These are phyloP conservation scores for Yponomeuta plumbellus DNA, from an alignment of 2,888 invertebrate species.

Conservation along the genomic window DNA sequence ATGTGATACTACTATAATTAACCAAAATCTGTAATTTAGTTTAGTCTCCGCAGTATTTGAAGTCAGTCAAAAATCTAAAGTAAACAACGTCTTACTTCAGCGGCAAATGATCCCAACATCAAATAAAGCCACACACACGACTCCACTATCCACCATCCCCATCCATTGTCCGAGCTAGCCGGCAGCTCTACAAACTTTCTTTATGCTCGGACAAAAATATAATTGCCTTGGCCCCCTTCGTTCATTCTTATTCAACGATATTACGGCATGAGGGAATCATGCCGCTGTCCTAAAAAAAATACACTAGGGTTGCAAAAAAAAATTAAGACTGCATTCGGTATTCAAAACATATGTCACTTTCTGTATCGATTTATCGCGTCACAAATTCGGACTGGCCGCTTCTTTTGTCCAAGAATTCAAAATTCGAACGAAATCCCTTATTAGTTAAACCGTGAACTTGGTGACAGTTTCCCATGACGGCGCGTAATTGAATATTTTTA, in stretches of 20 bases:
- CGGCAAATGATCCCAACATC: slow-evolving; percentile 50
- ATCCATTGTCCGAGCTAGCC: slow-evolving; percentile 49
- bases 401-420: slow-evolving; percentile 27
- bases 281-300: slow-evolving; percentile 34
- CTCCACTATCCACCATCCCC: slow-evolving; percentile 45
- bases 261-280: slow-evolving; percentile 23
- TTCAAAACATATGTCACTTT: slow-evolving; percentile 74
- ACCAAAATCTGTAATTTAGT: too few relatives aligned
- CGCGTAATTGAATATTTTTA: slow-evolving; percentile 46
- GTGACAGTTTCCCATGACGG: slow-evolving; percentile 72
- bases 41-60: background rate
- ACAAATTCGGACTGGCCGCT: slow-evolving; percentile 48
- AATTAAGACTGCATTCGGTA: slow-evolving; percentile 59
- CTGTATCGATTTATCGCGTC: slow-evolving; percentile 62
- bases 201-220: slow-evolving; percentile 54
- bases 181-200: slow-evolving; percentile 41
- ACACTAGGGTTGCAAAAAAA: slow-evolving; percentile 28
- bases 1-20: too few relatives aligned
- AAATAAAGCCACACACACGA: slow-evolving; percentile 54
- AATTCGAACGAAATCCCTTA: slow-evolving; percentile 45
- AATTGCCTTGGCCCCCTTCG: slow-evolving; percentile 67
- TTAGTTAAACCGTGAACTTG: slow-evolving; percentile 62
- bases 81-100: slow-evolving; percentile 33
- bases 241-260: slow-evolving; percentile 34
- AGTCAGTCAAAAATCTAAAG: background rate